Conservation (phyloP, 2,113 vertebrate species). For the Pluvialis apricaria region DNA sequence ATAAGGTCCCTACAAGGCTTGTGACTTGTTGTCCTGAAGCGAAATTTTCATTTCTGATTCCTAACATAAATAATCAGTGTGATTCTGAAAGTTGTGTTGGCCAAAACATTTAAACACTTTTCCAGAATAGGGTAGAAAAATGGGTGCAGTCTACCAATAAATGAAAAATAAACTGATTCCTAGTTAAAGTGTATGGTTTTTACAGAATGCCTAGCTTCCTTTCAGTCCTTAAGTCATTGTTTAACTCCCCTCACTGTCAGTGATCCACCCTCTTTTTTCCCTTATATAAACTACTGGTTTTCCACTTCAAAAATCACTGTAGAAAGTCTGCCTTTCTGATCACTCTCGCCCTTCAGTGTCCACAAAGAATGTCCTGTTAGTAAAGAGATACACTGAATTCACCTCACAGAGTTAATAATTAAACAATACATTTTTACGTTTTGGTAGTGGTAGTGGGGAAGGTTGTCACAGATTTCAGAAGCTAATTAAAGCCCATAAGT, state of each 20-base stretch:
- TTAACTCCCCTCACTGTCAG: background rate
- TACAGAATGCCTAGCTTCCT: background rate
- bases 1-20: background rate
- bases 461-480: slow-evolving; percentile 13
- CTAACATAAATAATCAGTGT: background rate
- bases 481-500: slow-evolving; percentile 37
- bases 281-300: background rate
- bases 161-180: background rate
- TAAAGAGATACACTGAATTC: background rate
- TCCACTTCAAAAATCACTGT: background rate
- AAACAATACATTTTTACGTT: slow-evolving; percentile 36
- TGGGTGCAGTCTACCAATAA: background rate
- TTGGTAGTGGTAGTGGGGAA: background rate
- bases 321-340: background rate
- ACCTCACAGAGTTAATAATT: background rate
- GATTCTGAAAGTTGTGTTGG: background rate
- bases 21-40: background rate
- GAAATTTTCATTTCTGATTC: background rate
- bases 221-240: background rate
- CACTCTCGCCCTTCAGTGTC: background rate
- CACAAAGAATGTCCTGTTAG: background rate
- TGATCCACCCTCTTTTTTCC: background rate
- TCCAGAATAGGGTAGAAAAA: background rate
- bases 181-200: background rate
- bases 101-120: background rate